Evolutionary conservation across 2,113 vertebrate species (phyloP), one percentile per base, ranked within the genome.

Genomic region (Pituophis catenifer): DNA sequence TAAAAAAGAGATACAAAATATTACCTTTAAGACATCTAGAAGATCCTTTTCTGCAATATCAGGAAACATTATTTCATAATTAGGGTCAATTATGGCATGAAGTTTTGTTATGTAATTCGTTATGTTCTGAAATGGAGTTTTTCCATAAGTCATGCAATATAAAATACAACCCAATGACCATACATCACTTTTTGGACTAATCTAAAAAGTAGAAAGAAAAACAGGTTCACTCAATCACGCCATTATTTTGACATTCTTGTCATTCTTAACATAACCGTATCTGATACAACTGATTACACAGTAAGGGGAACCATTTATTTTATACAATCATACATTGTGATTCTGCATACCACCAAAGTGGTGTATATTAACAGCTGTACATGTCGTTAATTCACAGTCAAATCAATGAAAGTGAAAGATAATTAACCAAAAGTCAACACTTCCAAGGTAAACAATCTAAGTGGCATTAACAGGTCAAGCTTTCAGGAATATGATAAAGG

Each of bases 111-210:
- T 98, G 94, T 99, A 98, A 96, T 98, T 99, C 95, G 98, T 99
- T 97, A 99, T 99, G 95, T 98, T 98, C 94, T 99, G 99, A 97
- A 99, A 99, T 0, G 99, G 99, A 92, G 99, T 99, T 97, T 97
- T 99, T 53, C 99, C 98, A 2, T 99, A 99, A 1, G 99, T 99
- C 99, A 99, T 99, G 58, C 97, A 99, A 94, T 99, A 99, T 92
- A 99, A 97, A 97, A 99, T 99, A 93, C 99, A 99, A 11, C 99
- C 99, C 59, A 99, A 96, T 4, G 99, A 99, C 99, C 99, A 99
- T 53, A 99, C 99, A 53, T 99, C 99, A 52, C 99, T 99, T 98
- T 99, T 99, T 1, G 99, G 98, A 93, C 99, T 99, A 95, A 99
- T 99, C 99, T 99, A 96, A 13, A 87, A 86, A 86, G 0, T n/a